Evolutionary conservation across 2,797 vertebrate species (phyloP), one percentile per base, ranked within the genome.

Genomic region (Squalus acanthias): DNA sequence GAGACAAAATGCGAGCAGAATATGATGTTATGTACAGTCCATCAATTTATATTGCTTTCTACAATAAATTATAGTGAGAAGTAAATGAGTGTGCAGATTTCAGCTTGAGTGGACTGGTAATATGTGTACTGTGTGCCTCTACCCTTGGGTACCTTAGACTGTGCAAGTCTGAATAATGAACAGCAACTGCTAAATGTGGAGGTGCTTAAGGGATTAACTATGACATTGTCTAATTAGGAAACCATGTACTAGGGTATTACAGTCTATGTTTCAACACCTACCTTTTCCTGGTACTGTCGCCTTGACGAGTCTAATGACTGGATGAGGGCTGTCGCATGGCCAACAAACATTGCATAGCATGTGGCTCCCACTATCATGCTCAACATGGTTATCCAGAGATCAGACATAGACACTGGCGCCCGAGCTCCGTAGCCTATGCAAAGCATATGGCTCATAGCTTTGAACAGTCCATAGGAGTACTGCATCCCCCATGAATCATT

Each of bases 391-490:
- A 99, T 99, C 99, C 99, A 99, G 97, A 99, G 98, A 98, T 99
- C 99, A 0, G 99, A 99, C 99, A 99, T 99, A 98, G 99, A 99
- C 97, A 99, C 99, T 0, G 99, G 99, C 2, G 99, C 99, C 0
- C 99, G 98, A 96, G 99, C 99, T 0, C 99, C 99, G 0, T 99
- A 99, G 20, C 99, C 99, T 24, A 99, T 99, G 97, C 99, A 99
- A 96, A 99, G 98, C 99, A 99, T 99, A 97, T 99, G 99, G 97
- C 99, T 99, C 99, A 99, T 99, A 74, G 99, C 99, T 98, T 99
- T 99, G 98, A 99, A 99, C 97, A 99, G 99, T 74, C 99, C 99
- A 0, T 99, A 99, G 0, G 99, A 99, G 97, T 99, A 99, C 97
- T 99, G 99, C 98, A 99, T 99, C 96, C 99, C 99, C 99, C 99